Evolutionary conservation across 2,888 invertebrate species (phyloP), one percentile per base, ranked within the genome.

Genomic region (Drosophila trichaetosa): DNA sequence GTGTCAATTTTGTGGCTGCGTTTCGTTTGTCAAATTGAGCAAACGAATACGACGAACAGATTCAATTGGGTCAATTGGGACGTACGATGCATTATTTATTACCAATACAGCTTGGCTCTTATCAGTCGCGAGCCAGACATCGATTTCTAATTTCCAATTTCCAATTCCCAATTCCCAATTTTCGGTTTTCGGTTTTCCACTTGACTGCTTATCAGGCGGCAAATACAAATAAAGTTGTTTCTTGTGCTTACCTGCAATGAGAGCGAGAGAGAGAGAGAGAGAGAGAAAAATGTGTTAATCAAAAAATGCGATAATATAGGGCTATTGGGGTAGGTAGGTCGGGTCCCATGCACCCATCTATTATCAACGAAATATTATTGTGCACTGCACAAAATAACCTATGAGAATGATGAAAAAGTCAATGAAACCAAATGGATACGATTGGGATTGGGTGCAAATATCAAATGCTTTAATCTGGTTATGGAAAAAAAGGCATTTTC

Each of bases 21-120:
- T 73, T 81, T 76, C 76, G 79, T 73, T 83, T 70, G 72, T 79
- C 86, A 83, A 76, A 36, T 59, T 66, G 69, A 59, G 61, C 66
- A 64, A 58, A 42, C 69, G 33, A 27, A 42, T 42, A 16, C 46
- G 24, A 46, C 8, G 46, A 46, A 24, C 54, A 51, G 40, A 63
- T 68, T 59, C 74, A 82, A 84, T 36, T 82, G 79, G 81, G 80
- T 80, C 76, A 79, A 51, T 33, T 10, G 33, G 71, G 53, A 46
- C 46, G 2, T 2, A 24, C 68, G 49, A 60, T 61, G 42, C 48
- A 24, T 57, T 48, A 66, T 62, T 75, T 52, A 60, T 73, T 57
- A 60, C 52, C 65, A n/a, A 51, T 31, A n/a, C 53, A 16, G 2
- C 24, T 24, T 24, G 24, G 24, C 46, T 38, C 36, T 60, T 66